Conservation (phyloP, 30 jellyfish, hydroid and myxozoan species). For the Morbakka virulenta region DNA sequence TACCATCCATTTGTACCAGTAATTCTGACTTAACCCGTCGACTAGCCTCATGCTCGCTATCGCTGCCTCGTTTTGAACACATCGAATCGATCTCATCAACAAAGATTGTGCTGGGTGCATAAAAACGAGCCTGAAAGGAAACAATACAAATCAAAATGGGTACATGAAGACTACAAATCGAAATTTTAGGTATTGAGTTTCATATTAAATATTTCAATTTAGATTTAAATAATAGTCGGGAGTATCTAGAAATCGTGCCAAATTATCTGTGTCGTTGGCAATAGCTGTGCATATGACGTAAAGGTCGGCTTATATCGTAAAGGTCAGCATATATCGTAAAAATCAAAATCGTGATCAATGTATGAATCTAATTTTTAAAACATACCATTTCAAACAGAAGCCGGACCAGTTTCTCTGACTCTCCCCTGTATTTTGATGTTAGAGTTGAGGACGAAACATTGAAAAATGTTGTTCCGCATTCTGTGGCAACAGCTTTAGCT, state of each 20-base stretch:
- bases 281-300: too few relatives aligned
- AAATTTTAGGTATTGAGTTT: too few relatives aligned
- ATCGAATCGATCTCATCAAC: constrained; percentile 94
- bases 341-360: too few relatives aligned
- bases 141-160: not conserved
- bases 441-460: constrained; percentile 93
- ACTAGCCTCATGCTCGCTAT: constrained; percentile 97
- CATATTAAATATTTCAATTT: too few relatives aligned
- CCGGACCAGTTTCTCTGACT: constrained; percentile 92
- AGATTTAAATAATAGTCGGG: too few relatives aligned
- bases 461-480: constrained; percentile 95
- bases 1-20: constrained; percentile 97
- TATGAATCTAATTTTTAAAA: too few relatives aligned
- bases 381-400: constrained; percentile 95
- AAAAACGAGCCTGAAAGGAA: constrained; percentile 82
- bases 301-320: too few relatives aligned
- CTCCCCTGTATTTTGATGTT: constrained; percentile 96
- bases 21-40: constrained; percentile 96
- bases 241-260: too few relatives aligned
- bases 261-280: too few relatives aligned
- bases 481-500: constrained; percentile 99
- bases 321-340: too few relatives aligned
- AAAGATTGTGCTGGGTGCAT: constrained; percentile 97
- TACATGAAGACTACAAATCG: too few relatives aligned
- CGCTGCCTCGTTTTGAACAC: constrained; percentile 89